Conservation (phyloP, 2,888 invertebrate species). For the Sussaba pulchella region DNA sequence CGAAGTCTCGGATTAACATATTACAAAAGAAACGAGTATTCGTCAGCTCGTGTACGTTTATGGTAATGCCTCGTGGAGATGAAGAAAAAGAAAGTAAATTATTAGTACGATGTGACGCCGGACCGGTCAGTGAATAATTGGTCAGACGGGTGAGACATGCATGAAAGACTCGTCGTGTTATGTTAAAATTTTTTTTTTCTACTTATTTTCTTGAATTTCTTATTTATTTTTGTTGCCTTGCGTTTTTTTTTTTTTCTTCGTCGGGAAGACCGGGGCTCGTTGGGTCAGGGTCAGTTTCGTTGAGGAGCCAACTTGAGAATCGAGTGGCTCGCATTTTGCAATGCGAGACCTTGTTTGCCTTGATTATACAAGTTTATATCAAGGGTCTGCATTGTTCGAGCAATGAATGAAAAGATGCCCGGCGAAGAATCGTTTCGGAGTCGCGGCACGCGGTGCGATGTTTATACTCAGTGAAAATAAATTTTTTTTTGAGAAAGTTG, state of each 20-base stretch:
- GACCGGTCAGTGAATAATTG: slow-evolving; percentile 25
- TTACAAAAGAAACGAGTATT: slow-evolving; percentile 41
- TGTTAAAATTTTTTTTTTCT: not conserved
- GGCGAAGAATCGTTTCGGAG: not conserved
- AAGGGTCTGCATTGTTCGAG: not conserved
- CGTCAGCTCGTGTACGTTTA: slow-evolving; percentile 9
- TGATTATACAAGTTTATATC: not conserved
- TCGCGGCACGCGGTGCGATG: no score
- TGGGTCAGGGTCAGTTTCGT: not conserved
- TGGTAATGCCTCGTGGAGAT: slow-evolving; percentile 15
- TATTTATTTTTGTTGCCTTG: no score
- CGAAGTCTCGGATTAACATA: slow-evolving; percentile 35
- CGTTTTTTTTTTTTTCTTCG: not conserved
- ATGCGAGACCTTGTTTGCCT: not conserved
- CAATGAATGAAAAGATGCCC: not conserved
- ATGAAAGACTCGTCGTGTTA: not conserved
- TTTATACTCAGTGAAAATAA: no score
- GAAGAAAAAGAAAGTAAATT: slow-evolving; percentile 1
- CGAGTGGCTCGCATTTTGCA: not conserved
- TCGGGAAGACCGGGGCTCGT: not conserved
- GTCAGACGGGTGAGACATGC: not conserved
- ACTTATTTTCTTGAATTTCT: no score
- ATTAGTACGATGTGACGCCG: not conserved
- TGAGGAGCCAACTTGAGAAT: not conserved
- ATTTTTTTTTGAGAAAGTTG: no score